phyloP scores from a whole-genome alignment of 2,888 invertebrate genomes.

The Apotomis turbidana region DNA sequence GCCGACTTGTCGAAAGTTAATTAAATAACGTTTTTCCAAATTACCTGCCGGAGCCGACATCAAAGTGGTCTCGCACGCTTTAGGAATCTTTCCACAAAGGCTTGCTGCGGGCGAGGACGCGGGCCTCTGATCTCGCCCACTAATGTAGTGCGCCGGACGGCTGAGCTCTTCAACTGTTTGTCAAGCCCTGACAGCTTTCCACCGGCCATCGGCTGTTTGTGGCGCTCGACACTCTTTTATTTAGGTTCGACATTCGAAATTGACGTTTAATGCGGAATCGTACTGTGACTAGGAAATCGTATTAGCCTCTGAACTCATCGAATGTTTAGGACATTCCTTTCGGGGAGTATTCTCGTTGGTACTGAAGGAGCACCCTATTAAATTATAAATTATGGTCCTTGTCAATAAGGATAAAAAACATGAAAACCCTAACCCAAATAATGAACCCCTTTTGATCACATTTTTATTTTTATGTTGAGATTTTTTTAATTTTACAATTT shows the following conservation, averaged over 20 bases:
- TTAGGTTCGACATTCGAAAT: conserved; percentile 25
- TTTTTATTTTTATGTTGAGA: no score
- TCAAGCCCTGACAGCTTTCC: conserved; percentile 48
- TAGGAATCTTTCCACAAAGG: conserved; percentile 77
- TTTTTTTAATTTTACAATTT: no score
- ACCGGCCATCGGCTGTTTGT: conserved; percentile 33
- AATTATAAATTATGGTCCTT: no score
- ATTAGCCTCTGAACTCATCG: background rate
- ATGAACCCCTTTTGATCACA: no score
- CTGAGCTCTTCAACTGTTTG: conserved; percentile 66
- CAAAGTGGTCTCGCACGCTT: conserved; percentile 72
- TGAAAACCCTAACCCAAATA: no score
- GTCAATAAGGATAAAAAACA: no score
- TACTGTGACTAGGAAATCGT: background rate
- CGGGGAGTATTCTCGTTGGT: no score
- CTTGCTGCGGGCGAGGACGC: conserved; percentile 71
- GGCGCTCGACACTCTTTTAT: conserved; percentile 30
- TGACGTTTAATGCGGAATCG: conserved; percentile 31
- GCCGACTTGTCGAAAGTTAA: conserved; percentile 83
- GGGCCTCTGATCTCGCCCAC: conserved; percentile 60
- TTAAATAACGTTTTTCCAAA: conserved; percentile 84
- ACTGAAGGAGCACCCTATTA: no score
- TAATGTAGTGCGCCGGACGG: conserved; percentile 67
- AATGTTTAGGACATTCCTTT: no score
- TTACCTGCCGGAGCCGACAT: conserved; percentile 77